These are phyloP conservation scores for Apolygus lucorum DNA, from an alignment of 1,140 invertebrate species.

Conservation along the genomic window DNA sequence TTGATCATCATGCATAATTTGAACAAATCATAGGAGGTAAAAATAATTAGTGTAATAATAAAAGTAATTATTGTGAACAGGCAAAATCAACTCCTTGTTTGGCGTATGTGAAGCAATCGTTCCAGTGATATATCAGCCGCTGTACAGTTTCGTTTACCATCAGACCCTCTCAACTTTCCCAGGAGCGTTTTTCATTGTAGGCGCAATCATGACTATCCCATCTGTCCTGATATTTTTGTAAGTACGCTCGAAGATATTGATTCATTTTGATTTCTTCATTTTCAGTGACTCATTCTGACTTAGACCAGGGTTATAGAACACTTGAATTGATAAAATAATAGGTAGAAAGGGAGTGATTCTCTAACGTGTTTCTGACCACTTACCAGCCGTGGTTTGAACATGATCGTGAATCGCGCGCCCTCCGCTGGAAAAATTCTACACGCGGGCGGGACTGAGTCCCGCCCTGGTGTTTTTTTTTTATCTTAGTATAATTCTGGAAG, in stretches of 20 bases:
- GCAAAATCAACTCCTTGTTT: constrained; percentile 71
- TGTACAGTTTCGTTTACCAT: constrained; percentile 65
- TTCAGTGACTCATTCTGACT: background rate
- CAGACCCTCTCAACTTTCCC: constrained; percentile 62
- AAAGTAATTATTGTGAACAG: constrained; percentile 43
- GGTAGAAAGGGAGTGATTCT: background rate
- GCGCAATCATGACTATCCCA: constrained; percentile 60
- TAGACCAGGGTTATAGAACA: background rate
- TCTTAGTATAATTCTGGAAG: too few species aligned
- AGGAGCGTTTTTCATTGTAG: constrained; percentile 68
- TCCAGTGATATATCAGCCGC: constrained; percentile 67
- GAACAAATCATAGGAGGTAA: too few species aligned
- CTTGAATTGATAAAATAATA: background rate
- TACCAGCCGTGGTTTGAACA: background rate
- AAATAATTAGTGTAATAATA: too few species aligned
- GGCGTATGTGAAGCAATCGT: constrained; percentile 69
- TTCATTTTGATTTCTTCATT: background rate
- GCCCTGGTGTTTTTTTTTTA: too few species aligned
- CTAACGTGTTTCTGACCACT: background rate
- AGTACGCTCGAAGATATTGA: too few species aligned
- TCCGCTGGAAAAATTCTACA: too few species aligned
- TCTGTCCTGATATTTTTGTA: constrained; percentile 70
- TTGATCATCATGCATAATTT: too few species aligned
- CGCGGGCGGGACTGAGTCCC: too few species aligned
- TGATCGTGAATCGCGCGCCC: background rate